Base-by-base conservation (phyloP, 2,113 vertebrate genomes). In the Bos indicus region DNA sequence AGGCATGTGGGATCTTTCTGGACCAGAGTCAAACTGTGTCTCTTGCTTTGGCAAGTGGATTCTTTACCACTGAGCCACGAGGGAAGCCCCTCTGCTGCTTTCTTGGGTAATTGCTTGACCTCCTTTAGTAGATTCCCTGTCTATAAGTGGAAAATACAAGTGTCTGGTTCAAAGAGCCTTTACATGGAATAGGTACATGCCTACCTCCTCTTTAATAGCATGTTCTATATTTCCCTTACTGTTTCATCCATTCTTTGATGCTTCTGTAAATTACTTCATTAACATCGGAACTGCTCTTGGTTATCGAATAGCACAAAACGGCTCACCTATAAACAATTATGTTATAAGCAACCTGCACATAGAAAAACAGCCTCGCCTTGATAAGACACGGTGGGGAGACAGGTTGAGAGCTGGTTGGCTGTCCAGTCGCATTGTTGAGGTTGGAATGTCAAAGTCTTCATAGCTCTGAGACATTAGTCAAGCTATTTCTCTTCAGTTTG, bases 131-230 rank as follows among this genome's bases (percentile, higher is more conserved):
- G 46, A 43, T 71, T 46, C 64, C 57, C 48, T 77, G 59, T 43
- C 81, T 92, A 1, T 85, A 95, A 98, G 56, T 77, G 60, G 74
- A 77, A 95, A 95, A 77, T 62, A 71, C 87, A 94, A 92, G 91
- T 81, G 54, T 43, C 33, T 77, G 25, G 43, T 71, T 96, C n/a
- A 88, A 56, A 90, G 46, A 62, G 54, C 19, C 77, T 17, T 81
- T 48, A 78, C 57, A 16, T 30, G n/a, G 91, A 97, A 54, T 78
- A 77, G 17, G 21, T 52, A 17, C 19, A 7, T 30, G 67, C n/a
- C 9, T 71, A 12, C 5, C 19, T 71, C 19, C n/a, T 71, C 83
- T 77, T 92, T 96, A 48, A 36, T 25, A 60, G 78, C n/a, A 46
- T 80, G 83, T 94, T 81, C 84, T 80, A 33, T 25, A 9, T 23